Conservation (phyloP, 2,113 vertebrate species). For the Myiozetetes cayanensis region DNA sequence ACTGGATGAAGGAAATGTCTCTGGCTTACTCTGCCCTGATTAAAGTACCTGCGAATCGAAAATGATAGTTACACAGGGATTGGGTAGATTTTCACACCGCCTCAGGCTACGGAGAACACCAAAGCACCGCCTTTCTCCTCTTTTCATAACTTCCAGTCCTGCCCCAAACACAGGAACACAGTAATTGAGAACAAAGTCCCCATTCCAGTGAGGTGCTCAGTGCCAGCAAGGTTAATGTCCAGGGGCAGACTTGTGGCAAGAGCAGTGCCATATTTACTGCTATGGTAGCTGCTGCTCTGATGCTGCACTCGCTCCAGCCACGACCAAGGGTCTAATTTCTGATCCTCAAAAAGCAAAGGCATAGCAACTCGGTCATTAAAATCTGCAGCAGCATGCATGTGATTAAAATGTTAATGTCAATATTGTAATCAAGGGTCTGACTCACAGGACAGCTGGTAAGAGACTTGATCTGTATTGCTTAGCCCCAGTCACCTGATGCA, state of each 20-base stretch:
- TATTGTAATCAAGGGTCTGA: conserved; percentile 64
- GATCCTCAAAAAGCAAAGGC: conserved; percentile 21
- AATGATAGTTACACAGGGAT: background rate
- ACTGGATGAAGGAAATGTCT: background rate
- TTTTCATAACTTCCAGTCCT: background rate
- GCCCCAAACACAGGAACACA: background rate
- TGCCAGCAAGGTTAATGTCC: conserved; percentile 45
- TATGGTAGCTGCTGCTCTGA: background rate
- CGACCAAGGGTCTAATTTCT: background rate
- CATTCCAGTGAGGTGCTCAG: background rate
- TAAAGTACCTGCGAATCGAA: background rate
- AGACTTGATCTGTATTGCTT: conserved; percentile 46
- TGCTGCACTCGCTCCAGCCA: background rate
- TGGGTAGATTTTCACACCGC: background rate
- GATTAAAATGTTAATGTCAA: conserved; percentile 65
- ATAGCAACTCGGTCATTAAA: conserved; percentile 14
- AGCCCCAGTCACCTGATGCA: conserved; percentile 31
- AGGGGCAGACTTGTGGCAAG: background rate
- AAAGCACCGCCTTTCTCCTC: background rate
- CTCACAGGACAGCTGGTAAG: conserved; percentile 53
- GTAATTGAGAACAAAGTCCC: conserved; percentile 49
- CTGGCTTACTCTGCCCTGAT: background rate
- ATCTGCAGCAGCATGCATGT: background rate
- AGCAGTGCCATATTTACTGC: background rate
- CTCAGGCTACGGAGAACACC: background rate